Evolutionary conservation across 2,797 vertebrate genomes (phyloP).

Genomic region (Acanthurus lineatus): DNA sequence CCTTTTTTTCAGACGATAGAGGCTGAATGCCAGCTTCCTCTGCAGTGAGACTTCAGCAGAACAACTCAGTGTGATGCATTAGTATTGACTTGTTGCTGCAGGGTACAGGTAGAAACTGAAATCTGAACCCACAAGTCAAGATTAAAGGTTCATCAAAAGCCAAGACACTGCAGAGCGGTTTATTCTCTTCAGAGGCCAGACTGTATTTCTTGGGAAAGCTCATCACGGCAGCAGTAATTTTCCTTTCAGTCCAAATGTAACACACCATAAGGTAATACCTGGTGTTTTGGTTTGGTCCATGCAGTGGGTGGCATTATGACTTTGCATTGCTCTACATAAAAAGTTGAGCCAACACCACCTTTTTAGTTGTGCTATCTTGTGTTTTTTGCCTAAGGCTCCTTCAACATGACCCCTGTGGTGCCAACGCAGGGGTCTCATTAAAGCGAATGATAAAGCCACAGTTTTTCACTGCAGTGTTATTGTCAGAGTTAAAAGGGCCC

Average conservation of each 20-base stretch:
- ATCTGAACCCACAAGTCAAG: conserved; percentile 22
- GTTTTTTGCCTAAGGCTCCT: conserved; percentile 13
- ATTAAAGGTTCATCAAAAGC: conserved; percentile 42
- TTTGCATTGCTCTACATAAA: not conserved
- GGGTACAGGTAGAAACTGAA: conserved; percentile 25
- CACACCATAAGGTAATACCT: conserved; percentile 1
- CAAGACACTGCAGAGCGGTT: conserved; percentile 2
- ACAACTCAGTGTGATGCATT: not conserved
- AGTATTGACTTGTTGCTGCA: conserved; percentile 13
- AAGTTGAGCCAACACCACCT: not conserved
- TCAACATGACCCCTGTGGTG: conserved; percentile 9
- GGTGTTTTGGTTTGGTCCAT: not conserved
- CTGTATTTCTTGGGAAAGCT: not conserved
- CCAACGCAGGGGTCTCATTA: conserved; percentile 40
- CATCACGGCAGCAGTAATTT: not conserved
- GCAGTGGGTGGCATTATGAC: not conserved
- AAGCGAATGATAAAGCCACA: conserved; percentile 35
- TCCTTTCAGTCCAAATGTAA: conserved; percentile 17
- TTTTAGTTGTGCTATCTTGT: not conserved
- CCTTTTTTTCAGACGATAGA: not conserved
- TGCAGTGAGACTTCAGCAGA: not conserved
- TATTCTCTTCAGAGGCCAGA: not conserved
- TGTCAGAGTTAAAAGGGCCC: conserved; percentile 42
- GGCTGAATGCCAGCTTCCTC: conserved; percentile 4
- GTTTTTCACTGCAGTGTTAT: conserved; percentile 13